These are phyloP conservation scores for Polydrusus cervinus DNA, from an alignment of 2,888 invertebrate genomes.

Conservation along the genomic window DNA sequence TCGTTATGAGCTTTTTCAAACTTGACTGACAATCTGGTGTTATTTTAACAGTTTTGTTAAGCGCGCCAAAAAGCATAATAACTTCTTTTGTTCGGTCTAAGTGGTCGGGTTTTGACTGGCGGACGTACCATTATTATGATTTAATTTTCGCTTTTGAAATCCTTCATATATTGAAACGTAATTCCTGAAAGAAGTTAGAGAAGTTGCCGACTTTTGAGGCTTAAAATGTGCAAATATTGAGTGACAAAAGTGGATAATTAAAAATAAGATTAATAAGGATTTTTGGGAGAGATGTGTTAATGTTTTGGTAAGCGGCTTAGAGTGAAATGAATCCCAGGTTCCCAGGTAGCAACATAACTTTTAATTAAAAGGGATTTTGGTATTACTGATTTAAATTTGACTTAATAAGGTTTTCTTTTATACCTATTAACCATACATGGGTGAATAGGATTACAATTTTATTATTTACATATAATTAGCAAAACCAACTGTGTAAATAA, in stretches of 20 bases:
- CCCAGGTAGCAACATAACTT: not conserved
- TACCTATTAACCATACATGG: too few relatives aligned
- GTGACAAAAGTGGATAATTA: slow-evolving; percentile 10
- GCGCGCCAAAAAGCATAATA: slow-evolving; percentile 60
- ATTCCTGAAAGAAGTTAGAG: slow-evolving; percentile 27
- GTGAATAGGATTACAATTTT: too few relatives aligned
- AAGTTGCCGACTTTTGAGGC: slow-evolving; percentile 14
- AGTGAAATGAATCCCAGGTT: slow-evolving; percentile 12
- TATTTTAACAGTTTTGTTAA: slow-evolving; percentile 63
- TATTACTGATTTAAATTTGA: too few relatives aligned
- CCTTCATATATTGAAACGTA: slow-evolving; percentile 28
- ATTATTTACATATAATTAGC: too few relatives aligned
- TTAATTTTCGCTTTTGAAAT: slow-evolving; percentile 45
- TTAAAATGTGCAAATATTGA: not conserved
- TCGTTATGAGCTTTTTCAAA: slow-evolving; percentile 34
- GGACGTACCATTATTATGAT: slow-evolving; percentile 50
- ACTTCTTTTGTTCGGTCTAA: slow-evolving; percentile 53
- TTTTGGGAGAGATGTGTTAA: slow-evolving; percentile 5
- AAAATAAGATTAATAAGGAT: slow-evolving; percentile 9
- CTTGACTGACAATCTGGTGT: slow-evolving; percentile 61
- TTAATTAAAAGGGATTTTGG: too few relatives aligned
- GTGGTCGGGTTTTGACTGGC: slow-evolving; percentile 49
- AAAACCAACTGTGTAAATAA: too few relatives aligned
- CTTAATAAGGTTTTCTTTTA: too few relatives aligned
- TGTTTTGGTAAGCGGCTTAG: slow-evolving; percentile 13